Base-by-base conservation (phyloP, 2,888 invertebrate species). In the Apamea monoglypha region DNA sequence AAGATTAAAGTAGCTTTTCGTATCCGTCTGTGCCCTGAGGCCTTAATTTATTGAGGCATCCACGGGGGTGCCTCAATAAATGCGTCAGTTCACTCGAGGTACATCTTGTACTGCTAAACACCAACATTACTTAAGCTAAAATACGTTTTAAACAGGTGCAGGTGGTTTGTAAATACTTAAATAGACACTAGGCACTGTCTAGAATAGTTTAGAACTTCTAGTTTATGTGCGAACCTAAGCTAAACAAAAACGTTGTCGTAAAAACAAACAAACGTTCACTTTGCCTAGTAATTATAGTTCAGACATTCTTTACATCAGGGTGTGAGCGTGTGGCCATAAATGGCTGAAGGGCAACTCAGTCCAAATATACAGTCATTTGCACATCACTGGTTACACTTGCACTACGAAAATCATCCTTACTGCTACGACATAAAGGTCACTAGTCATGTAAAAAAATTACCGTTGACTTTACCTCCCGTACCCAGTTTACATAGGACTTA, bases 401-500 rank as follows among this genome's bases (percentile, higher is more conserved):
- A 53, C 3, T 70, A 32, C n/a, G 6, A 56, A 56, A n/a, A 6
- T 36, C 36, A n/a, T 0, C 53, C 6, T 53, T 36, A 29, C 69
- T 69, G 25, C 16, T 70, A 18, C 32, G 16, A 6, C 0, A 36
- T 36, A 16, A 32, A 12, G 3, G 18, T n/a, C 36, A n/a, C 3
- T 12, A 0, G 5, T n/a, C 6, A 56, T 56, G 36, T 53, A 1
- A 8, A 50, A 7, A 10, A 10, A 4, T 8, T 25, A 53, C 25
- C 25, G 32, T 69, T 69, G 53, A 70, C 70, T 36, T 36, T 56
- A 36, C 18, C 56, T 36, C 12, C 2, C 36, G n/a, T n/a, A n/a
- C n/a, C n/a, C n/a, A 50, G n/a, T 80, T 76, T 84, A n/a, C 40
- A 61, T n/a, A 68, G 56, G 50, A 74, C 36, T 71, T 21, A 74